Evolutionary conservation across 2,797 vertebrate species (phyloP), one percentile per base, ranked within the genome.

Genomic region (Vireo griseus): DNA sequence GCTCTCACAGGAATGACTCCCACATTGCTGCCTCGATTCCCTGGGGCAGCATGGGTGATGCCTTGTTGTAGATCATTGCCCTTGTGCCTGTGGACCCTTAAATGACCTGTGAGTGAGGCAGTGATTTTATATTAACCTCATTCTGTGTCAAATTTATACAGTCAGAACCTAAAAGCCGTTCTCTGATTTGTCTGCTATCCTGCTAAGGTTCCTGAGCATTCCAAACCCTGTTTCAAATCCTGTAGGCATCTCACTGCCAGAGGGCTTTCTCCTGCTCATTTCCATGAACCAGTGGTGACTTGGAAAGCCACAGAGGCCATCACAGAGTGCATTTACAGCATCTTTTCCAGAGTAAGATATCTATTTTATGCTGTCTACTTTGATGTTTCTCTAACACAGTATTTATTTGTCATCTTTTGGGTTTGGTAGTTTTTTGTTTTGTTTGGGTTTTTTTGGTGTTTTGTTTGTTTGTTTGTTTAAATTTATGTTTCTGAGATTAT

Each of bases 361-460:
- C 22, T 80, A 3, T 67, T 88, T 69, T 61, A 22, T 55, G 3
- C 16, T 57, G 33, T 14, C 0, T 42, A 3, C 45, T 86, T 84
- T n/a, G 28, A 21, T 51, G 39, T 44, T 81, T 65, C 20, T 45
- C 54, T 68, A 54, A 35, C 5, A 25, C 4, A 7, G 0, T 6
- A 40, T 52, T 68, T 47, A 40, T 48, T 82, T 39, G 26, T 54
- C 55, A 13, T 44, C 2, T 44, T 77, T 26, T 18, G 5, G 1
- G 5, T 37, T 55, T 16, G 3, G 2, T 31, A n/a, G 8, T 0
- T 29, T 74, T 22, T 21, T 11, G 2, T 2, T 12, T 71, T 80
- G 35, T 14, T 40, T 17, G 31, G 7, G 13, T 18, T 13, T 7
- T 1, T 52, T 35, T 47, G 35, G 13, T 15, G 10, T 13, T 7